Base-by-base conservation (phyloP, 1,140 invertebrate genomes). In the Papilio glaucus region DNA sequence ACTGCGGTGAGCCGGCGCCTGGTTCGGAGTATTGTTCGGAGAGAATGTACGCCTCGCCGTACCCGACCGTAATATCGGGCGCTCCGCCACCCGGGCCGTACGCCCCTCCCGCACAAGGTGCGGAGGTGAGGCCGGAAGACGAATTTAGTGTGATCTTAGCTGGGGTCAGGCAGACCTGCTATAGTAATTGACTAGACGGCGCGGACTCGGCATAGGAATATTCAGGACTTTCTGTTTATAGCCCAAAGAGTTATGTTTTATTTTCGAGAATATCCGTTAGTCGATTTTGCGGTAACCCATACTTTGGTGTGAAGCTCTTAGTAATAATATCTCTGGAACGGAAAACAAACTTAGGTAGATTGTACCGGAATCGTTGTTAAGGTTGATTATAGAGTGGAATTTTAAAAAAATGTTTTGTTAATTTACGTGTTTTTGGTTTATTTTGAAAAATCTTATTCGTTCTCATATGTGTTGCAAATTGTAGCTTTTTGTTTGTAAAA, bases 81-180 rank as follows among this genome's bases (percentile, higher is more conserved):
- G 67, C 89, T 1, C 89, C 89, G 0, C 80, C 90, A 5, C 62
- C 86, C 4, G 82, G 71, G 5, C 68, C 82, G 2, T 92, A 88
- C 71, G 65, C 82, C 0, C 85, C 90, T 0, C 82, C 83, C 4
- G 82, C 92, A 10, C 88, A 93, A 3, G 95, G 95, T 26, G 87
- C 94, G 24, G 92, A 95, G 57, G 90, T 94, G 21, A 96, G 96
- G 77, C 90, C 94, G 0, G 96, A 97, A 65, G 96, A 97, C 74
- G 96, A 97, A 84, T 97, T 97, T 90, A 97, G 96, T 92, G 96
- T 97, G 75, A 97, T 97, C 79, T 90, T 97, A 45, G 97, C 97
- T 2, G 96, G 97, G 74, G 97, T 97, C 42, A 94, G 97, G 72
- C 97, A 97, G 86, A 97, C 97, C 26, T 97, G 97, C 88, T 97